Conservation (phyloP, 2,113 vertebrate genomes). For the Grantiella picta region DNA sequence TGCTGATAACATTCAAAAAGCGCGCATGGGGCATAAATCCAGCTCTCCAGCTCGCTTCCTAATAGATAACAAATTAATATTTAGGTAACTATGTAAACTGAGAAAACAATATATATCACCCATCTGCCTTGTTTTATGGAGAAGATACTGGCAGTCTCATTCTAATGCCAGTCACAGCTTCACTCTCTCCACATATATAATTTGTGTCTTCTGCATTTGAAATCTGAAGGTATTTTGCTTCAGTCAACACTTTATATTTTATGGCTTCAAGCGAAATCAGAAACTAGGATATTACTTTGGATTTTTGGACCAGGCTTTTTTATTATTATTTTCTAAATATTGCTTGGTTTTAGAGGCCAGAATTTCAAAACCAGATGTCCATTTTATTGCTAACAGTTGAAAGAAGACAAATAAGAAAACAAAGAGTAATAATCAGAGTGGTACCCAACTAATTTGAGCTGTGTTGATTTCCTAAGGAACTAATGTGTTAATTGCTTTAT, state of each 20-base stretch:
- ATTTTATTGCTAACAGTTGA: not conserved
- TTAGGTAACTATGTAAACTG: not conserved
- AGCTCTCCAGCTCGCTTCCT: not conserved
- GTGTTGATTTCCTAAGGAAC: not conserved
- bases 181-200: not conserved
- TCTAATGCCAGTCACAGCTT: not conserved
- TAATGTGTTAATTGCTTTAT: not conserved
- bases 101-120: not conserved
- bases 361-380: not conserved
- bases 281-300: not conserved
- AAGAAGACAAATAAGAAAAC: not conserved
- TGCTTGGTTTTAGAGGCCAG: not conserved
- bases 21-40: not conserved
- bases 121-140: not conserved
- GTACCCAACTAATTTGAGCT: not conserved
- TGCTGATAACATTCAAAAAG: not conserved
- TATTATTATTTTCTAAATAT: not conserved
- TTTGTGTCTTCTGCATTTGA: not conserved
- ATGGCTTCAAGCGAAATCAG: not conserved
- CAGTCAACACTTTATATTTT: not conserved
- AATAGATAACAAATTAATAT: not conserved
- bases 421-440: not conserved
- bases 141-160: not conserved
- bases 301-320: not conserved
- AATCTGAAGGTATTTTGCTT: not conserved